Base-by-base conservation (phyloP, 2,797 vertebrate species). In the Cottoperca gobio region DNA sequence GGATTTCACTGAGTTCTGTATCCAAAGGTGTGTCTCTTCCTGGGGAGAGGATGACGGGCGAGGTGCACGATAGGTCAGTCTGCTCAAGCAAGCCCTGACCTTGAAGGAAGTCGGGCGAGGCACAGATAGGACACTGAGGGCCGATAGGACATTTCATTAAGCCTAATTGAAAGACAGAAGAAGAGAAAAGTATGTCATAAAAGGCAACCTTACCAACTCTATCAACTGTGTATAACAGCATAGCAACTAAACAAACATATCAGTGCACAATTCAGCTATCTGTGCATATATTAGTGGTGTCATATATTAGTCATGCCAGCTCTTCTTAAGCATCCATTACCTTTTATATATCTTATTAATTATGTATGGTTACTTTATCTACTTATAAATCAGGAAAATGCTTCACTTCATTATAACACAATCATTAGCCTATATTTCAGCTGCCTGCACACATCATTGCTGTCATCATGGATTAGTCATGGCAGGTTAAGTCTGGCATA, bases 101-200 rank as follows among this genome's bases (percentile, higher is more conserved):
- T 50, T 86, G 91, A 17, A 97, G 85, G 3, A 91, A 88, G 70
- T 67, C 82, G 0, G 97, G 97, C 1, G 91, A 92, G 5, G 74
- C 73, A 40, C 98, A 99, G 16, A 83, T 59, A 11, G 97, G 90
- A 70, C 98, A 99, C n/a, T 97, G 88, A 81, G 95, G 95, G 19
- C 96, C 94, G 0, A 93, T 88, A 43, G 95, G 91, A 48, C 97
- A 99, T 88, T 97, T 99, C 76, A 98, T 87, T 67, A 97, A 67
- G 24, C 96, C 98, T 99, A 75, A 66, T 66, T 82, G 70, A 76
- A 57, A 84, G 46, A 78, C 39, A 73, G 11, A 83, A 48, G 84
- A n/a, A 83, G 13, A 73, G 23, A 71, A 59, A 73, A 62, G 63
- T 0, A 33, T 76, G 23, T 77, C 19, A 66, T 55, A 14, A 74